phyloP scores from a whole-genome alignment of 2,888 invertebrate species.

The Mechanitis mazaeus region DNA sequence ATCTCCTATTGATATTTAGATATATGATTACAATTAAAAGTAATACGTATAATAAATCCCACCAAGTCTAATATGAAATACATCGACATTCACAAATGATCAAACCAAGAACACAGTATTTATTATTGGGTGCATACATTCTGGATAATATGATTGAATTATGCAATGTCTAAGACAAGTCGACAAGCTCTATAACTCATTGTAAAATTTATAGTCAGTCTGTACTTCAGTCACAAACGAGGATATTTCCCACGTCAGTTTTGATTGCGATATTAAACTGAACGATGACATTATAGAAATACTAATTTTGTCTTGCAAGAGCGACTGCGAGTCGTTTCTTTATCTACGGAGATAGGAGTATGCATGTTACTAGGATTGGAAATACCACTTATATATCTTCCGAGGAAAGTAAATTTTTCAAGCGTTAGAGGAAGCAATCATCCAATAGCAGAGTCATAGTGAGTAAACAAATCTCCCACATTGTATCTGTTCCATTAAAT shows the following conservation, averaged over 20 bases:
- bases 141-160: slow-evolving; percentile 58
- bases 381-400: slow-evolving; percentile 48
- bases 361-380: slow-evolving; percentile 33
- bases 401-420: slow-evolving; percentile 56
- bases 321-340: slow-evolving; percentile 44
- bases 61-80: neutral
- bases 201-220: slow-evolving; percentile 66
- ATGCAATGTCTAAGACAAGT: slow-evolving; percentile 53
- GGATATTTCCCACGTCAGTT: slow-evolving; percentile 74
- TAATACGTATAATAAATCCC: no score
- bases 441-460: slow-evolving; percentile 59
- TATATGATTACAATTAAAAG: no score
- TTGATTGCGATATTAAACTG: slow-evolving; percentile 73
- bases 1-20: no score
- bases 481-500: slow-evolving; percentile 69
- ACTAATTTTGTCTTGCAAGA: slow-evolving; percentile 62
- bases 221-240: slow-evolving; percentile 64
- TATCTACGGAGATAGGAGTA: slow-evolving; percentile 55
- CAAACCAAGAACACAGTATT: slow-evolving; percentile 21
- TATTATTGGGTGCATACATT: slow-evolving; percentile 30
- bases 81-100: slow-evolving; percentile 10
- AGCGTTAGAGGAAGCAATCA: slow-evolving; percentile 53
- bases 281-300: slow-evolving; percentile 68
- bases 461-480: slow-evolving; percentile 73
- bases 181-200: slow-evolving; percentile 62